Base-by-base conservation (phyloP, 2,888 invertebrate genomes). In the Eristalis tenax region DNA sequence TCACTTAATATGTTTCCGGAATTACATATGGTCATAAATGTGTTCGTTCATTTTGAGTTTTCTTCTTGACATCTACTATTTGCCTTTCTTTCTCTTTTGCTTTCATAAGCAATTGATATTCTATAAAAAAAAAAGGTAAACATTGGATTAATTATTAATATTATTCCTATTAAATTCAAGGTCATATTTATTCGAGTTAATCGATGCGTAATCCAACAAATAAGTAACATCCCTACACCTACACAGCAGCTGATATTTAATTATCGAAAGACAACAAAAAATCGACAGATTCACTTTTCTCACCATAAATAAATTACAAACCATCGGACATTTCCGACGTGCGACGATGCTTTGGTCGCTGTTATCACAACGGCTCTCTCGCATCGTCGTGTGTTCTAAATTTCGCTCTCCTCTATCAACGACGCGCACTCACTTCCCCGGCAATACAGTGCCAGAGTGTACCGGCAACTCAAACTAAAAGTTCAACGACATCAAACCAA, bases 401-500 rank as follows among this genome's bases (percentile, higher is more conserved):
- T 77, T 66, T 77, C 69, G 76, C 77, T 83, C 73, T 79, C 64
- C 73, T 79, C 83, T 76, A 80, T 76, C 76, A 40, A 83, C 68
- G 68, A 71, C 64, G 64, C 59, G 73, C 76, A 43, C 76, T 87
- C 79, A 73, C 79, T 80, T n/a, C 64, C 83, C 75, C 68, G 73
- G n/a, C 75, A 68, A 70, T 32, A 63, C 71, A 64, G 50, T 66
- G 64, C 57, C 75, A 8, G 43, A 70, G 43, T 65, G 63, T 87
- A 73, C 79, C 87, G 76, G 79, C 87, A 79, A 79, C 63, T 87
- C 32, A 73, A 87, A 80, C 87, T 76, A 80, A 83, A 79, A 87
- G 87, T 87, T 87, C 87, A 87, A 76, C 68, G 87, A 83, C 87
- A 76, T 56, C 64, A n/a, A 87, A 87, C 66, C 87, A 87, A 76